These are phyloP conservation scores for Lacanobia wlatinum DNA, from an alignment of 2,888 invertebrate species.

Conservation along the genomic window DNA sequence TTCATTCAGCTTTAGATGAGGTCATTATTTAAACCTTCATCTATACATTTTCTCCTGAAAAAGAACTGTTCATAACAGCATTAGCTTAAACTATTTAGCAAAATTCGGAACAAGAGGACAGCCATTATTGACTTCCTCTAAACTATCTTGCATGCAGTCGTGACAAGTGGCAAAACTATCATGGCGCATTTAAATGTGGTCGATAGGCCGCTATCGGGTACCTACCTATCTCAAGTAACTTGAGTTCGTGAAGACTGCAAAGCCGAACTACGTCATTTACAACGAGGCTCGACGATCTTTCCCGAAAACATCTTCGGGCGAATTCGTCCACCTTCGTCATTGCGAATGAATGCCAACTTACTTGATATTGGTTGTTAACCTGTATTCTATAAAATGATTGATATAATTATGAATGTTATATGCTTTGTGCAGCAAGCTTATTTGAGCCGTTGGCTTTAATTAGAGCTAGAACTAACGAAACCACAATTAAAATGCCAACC, in stretches of 20 bases:
- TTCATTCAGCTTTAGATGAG: not conserved
- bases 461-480: not conserved
- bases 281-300: not conserved
- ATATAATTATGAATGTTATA: too few relatives aligned
- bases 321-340: not conserved
- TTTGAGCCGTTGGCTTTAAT: not conserved
- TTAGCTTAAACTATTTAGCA: not conserved
- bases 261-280: not conserved
- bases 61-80: not conserved
- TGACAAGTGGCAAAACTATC: not conserved
- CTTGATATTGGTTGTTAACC: not conserved
- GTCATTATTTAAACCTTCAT: constrained; percentile 10
- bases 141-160: not conserved
- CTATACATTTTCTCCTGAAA: constrained; percentile 9
- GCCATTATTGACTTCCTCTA: not conserved
- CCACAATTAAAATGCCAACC: not conserved
- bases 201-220: not conserved
- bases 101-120: constrained; percentile 11
- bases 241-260: not conserved
- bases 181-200: not conserved
- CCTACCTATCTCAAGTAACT: not conserved
- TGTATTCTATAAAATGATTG: too few relatives aligned
- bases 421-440: not conserved
- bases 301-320: not conserved
- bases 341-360: not conserved